Evolutionary conservation across 2,113 vertebrate genomes (phyloP).

Genomic region (Dolichotis patagonum): DNA sequence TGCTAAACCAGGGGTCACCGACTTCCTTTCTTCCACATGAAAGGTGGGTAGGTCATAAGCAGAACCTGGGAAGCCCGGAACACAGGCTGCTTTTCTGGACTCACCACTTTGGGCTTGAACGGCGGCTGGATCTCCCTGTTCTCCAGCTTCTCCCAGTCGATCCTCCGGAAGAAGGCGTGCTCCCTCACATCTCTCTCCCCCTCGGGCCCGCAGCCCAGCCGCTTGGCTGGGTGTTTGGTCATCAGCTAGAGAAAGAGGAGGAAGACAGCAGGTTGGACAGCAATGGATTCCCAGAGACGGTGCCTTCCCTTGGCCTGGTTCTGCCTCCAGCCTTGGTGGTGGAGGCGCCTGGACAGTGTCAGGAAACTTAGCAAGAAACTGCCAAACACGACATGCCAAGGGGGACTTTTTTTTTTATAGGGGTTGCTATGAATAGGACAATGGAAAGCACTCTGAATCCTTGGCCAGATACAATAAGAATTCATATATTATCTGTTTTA

Average conservation of each 20-base stretch:
- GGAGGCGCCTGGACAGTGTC: not conserved
- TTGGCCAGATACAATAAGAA: not conserved
- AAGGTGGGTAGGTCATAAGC: not conserved
- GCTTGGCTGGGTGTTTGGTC: slow-evolving; percentile 98
- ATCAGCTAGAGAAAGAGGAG: slow-evolving; percentile 89
- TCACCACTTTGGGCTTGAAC: slow-evolving; percentile 99
- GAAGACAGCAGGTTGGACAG: not conserved
- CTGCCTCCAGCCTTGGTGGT: not conserved
- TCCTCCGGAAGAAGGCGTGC: slow-evolving; percentile 97
- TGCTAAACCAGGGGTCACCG: not conserved
- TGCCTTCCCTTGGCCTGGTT: not conserved
- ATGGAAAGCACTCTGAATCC: not conserved
- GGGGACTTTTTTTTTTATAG: not conserved
- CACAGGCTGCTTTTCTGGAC: slow-evolving; percentile 65
- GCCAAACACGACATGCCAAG: not conserved
- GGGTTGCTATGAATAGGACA: not conserved
- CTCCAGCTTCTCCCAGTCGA: slow-evolving; percentile 97
- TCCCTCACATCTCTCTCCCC: slow-evolving; percentile 96
- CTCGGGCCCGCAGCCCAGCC: slow-evolving; percentile 95
- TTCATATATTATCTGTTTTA: not conserved
- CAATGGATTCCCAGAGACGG: not conserved
- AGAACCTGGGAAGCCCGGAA: fast-evolving
- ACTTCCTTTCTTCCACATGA: fast-evolving
- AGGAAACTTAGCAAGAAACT: not conserved
- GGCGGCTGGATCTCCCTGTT: slow-evolving; percentile 97